phyloP scores from a whole-genome alignment of 2,797 vertebrate genomes.

The Rhynchotus rufescens region DNA sequence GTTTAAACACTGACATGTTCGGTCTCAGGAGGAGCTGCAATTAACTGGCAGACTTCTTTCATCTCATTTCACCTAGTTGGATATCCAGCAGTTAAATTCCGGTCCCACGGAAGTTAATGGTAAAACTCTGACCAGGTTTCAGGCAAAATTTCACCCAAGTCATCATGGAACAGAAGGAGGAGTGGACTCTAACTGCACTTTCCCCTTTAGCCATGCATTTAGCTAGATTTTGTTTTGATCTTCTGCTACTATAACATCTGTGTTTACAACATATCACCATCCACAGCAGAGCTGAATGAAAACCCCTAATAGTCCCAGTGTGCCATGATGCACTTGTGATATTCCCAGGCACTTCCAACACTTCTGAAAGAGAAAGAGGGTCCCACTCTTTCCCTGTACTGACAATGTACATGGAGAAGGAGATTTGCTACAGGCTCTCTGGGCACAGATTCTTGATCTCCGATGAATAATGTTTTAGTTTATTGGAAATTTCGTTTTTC shows the following conservation, averaged over 20 bases:
- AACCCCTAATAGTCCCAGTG: neutral
- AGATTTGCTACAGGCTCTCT: constrained; percentile 57
- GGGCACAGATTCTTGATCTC: constrained; percentile 50
- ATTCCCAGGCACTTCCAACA: accelerated
- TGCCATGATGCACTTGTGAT: neutral
- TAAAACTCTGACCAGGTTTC: neutral
- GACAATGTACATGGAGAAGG: neutral
- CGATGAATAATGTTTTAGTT: constrained; percentile 75
- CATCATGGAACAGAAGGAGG: neutral
- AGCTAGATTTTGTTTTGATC: neutral
- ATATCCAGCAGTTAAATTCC: neutral
- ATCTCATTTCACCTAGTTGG: neutral
- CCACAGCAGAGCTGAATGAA: neutral
- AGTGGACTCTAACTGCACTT: neutral
- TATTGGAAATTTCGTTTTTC: constrained; percentile 81
- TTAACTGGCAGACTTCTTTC: neutral
- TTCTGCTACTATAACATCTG: neutral
- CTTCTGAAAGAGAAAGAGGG: neutral
- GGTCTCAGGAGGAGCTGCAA: neutral
- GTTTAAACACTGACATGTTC: neutral
- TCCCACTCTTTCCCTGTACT: neutral
- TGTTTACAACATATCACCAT: neutral
- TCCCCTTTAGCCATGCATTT: constrained; percentile 1
- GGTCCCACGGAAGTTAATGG: neutral
- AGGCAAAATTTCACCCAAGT: neutral